These are phyloP conservation scores for Zaprionus camerounensis DNA, from an alignment of 1,140 invertebrate genomes.

Conservation along the genomic window DNA sequence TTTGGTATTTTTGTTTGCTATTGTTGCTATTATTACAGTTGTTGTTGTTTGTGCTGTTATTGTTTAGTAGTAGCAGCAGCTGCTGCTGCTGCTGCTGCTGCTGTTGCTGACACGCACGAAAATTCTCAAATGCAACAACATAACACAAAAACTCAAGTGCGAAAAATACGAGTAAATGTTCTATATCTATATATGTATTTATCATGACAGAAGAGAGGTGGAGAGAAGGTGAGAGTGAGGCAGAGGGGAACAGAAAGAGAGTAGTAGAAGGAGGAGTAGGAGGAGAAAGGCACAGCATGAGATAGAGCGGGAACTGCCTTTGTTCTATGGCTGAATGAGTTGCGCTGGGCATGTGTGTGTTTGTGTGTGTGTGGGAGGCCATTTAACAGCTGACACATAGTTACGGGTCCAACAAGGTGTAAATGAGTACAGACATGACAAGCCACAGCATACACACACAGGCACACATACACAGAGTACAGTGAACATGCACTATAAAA, in stretches of 20 bases:
- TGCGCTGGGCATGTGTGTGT: background rate
- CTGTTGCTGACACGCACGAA: constrained; percentile 77
- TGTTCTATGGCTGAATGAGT: constrained; percentile 57
- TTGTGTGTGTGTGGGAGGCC: constrained; percentile 3
- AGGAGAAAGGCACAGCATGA: too few species aligned
- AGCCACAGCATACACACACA: background rate
- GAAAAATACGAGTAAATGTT: constrained; percentile 42
- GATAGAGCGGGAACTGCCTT: constrained; percentile 21
- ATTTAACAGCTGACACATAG: constrained; percentile 28
- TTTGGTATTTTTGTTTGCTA: constrained; percentile 68
- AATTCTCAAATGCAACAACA: constrained; percentile 68
- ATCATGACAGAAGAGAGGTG: background rate
- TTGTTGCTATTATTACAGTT: constrained; percentile 64
- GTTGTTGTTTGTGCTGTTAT: constrained; percentile 37
- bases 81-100: constrained; percentile 49
- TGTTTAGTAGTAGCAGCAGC: constrained; percentile 72
- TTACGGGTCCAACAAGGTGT: constrained; percentile 26
- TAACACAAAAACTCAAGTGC: constrained; percentile 56
- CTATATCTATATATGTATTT: constrained; percentile 35
- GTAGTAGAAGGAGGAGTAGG: too few species aligned
- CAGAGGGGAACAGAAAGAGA: too few species aligned
- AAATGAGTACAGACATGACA: constrained; percentile 14
- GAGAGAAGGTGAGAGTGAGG: background rate
- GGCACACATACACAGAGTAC: background rate
- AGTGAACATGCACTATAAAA: background rate